Evolutionary conservation across 1,140 invertebrate species (phyloP), one percentile per base, ranked within the genome.

Genomic region (Nephila pilipes): DNA sequence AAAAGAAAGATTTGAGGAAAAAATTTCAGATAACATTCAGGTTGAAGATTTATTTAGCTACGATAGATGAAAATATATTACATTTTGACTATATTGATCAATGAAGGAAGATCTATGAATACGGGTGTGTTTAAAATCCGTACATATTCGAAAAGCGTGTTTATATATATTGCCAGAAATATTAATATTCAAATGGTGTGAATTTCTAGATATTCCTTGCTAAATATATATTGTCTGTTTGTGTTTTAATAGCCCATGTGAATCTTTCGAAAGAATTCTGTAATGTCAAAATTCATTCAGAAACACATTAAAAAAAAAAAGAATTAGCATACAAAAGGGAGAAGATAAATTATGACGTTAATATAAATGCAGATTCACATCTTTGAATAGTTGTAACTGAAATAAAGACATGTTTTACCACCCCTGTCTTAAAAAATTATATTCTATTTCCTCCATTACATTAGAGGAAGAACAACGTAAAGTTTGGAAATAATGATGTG

Each of bases 281-380:
- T 32, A 18, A 6, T 75, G 3, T 29, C 32, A 75, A 36, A 36
- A 36, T 29, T 20, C 32, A 2, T 36, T 20, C 18, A 18, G 16
- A 18, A 36, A 18, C 69, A 75, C 0, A 60, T 60, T 60, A 20
- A 20, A 60, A 58, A 58, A 16, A 38, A 38, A 18, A 60, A 6
- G 18, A 32, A 75, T 75, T 75, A 32, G 29, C 69, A 75, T 75
- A 75, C 69, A 75, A 75, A 75, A 75, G 69, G 32, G 69, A 18
- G 69, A 75, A 75, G 32, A 22, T 14, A 16, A 69, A 0, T 25
- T 29, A 29, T 12, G 69, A 36, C 29, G 36, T 36, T 75, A 32
- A 75, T 75, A 32, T 32, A 32, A 75, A 75, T 75, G 69, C 29
- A 32, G 4, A 36, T 75, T 75, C 29, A 4, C 69, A 32, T 18